Evolutionary conservation across 2,888 invertebrate genomes (phyloP), one percentile per base, ranked within the genome.

Genomic region (Pogonocherus hispidulus): DNA sequence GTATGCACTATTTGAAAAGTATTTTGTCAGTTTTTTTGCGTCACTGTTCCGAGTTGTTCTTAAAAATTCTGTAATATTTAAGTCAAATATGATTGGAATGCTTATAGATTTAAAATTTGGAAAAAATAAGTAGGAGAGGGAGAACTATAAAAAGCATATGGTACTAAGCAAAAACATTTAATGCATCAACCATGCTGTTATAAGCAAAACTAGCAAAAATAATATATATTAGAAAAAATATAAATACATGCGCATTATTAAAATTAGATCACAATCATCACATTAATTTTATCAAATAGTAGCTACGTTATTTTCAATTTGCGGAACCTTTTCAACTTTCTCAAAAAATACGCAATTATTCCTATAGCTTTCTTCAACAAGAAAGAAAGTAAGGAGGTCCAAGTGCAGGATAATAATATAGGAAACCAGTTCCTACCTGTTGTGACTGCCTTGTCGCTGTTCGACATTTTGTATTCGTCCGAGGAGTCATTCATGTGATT

Each of bases 401-500:
- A 83, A 78, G 80, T 77, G 76, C 79, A 79, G 78, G 80, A 77
- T 76, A 81, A 79, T 77, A 80, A 79, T 77, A 81, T 78, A 75
- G 80, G 77, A 79, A 83, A 78, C 80, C 80, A 81, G 74, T 76
- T 81, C 84, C 80, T 83, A 85, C 85, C 85, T 83, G 83, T 78
- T 69, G 83, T 81, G 63, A 82, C 77, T 72, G 81, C 81, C 56
- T 80, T 83, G 74, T 84, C 83, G 60, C 76, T 73, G 51, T 76
- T 78, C 3, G 82, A 78, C 73, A 85, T 80, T 64, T 82, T 79
- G 73, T 79, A 82, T 72, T 83, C 83, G 60, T 84, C 82, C 32
- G 84, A 81, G 8, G 82, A 82, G 66, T 83, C 81, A 64, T 82
- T 83, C 57, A 84, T 82, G 52, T 83, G 80, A 37, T 81, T 91